Percentiles rank a stretch among this genome's conserved stretches.
These are phyloP conservation scores for Strigamia transsilvanica DNA, from an alignment of 2,888 invertebrate species.

Conservation along the genomic window DNA sequence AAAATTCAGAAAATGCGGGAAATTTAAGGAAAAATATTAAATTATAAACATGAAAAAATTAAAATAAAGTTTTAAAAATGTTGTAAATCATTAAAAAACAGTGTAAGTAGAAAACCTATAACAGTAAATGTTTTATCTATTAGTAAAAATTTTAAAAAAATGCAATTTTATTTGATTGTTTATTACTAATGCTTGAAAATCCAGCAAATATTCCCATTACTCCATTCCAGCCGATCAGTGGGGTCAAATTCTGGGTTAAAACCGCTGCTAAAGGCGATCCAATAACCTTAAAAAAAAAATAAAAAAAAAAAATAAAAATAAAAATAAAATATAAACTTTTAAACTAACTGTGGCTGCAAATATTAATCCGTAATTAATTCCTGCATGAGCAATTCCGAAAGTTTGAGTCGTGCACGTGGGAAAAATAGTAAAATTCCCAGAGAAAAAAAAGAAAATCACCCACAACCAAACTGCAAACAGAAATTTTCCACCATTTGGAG, in stretches of 20 bases:
- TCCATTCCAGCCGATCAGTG: constrained; percentile 61
- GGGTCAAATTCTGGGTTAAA: constrained; percentile 59
- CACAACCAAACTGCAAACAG: constrained; percentile 62
- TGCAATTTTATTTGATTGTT: neutral
- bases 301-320: constrained; percentile 55
- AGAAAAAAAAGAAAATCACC: constrained; percentile 62
- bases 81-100: neutral
- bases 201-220: constrained; percentile 60
- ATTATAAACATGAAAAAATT: too few species aligned
- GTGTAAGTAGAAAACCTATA: constrained; percentile 9
- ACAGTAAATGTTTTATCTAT: neutral
- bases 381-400: constrained; percentile 63
- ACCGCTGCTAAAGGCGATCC: constrained; percentile 59
- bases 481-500: constrained; percentile 59
- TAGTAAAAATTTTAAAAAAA: neutral
- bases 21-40: too few species aligned
- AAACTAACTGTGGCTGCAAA: constrained; percentile 60
- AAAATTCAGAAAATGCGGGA: too few species aligned
- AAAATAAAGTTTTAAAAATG: neutral
- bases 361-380: constrained; percentile 62
- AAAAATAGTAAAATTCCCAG: constrained; percentile 63
- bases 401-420: constrained; percentile 62
- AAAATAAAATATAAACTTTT: neutral
- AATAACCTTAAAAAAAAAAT: constrained; percentile 46
- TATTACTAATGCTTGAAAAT: constrained; percentile 56